A percentile compares a stretch with the other conserved stretches of the same genome.
Conservation (phyloP, 2,113 vertebrate species). For the Pleuronectes platessa region DNA sequence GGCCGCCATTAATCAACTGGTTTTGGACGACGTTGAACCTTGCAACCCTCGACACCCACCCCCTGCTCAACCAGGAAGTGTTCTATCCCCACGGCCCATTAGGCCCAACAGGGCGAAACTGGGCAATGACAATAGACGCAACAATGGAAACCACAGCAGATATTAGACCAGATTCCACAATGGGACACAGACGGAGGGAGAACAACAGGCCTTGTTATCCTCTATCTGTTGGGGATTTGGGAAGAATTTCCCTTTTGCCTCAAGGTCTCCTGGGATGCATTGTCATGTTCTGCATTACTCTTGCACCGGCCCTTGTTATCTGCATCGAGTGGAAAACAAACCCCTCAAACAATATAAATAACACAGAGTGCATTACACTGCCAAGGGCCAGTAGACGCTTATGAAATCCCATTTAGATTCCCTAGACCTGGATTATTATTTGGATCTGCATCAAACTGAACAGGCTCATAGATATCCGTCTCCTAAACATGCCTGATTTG, state of each 20-base stretch:
- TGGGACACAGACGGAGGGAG: slow-evolving; percentile 52
- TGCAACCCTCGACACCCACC: slow-evolving; percentile 70
- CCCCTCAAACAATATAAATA: not conserved
- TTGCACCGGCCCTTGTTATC: not conserved
- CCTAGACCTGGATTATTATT: too few species aligned
- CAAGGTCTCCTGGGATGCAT: slow-evolving; percentile 43
- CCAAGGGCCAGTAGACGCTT: too few species aligned
- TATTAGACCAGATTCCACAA: slow-evolving; percentile 62
- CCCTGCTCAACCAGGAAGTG: slow-evolving; percentile 75
- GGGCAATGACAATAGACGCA: slow-evolving; percentile 56
- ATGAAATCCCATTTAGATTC: too few species aligned
- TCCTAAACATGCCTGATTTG: too few species aligned
- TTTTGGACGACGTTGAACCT: slow-evolving; percentile 71
- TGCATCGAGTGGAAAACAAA: not conserved
- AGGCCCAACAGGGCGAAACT: slow-evolving; percentile 69
- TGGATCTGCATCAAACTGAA: too few species aligned
- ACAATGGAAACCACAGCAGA: slow-evolving; percentile 61
- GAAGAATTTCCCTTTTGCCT: slow-evolving; percentile 31
- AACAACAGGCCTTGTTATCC: slow-evolving; percentile 57
- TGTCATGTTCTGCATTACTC: slow-evolving; percentile 18
- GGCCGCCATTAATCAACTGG: slow-evolving; percentile 81
- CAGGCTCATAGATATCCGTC: too few species aligned
- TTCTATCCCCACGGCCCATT: slow-evolving; percentile 72
- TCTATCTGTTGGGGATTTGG: slow-evolving; percentile 37
- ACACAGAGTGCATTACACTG: too few species aligned